Evolutionary conservation across 92 coral and sea anemone species (phyloP).

Genomic region (Virgularia gustaviana): DNA sequence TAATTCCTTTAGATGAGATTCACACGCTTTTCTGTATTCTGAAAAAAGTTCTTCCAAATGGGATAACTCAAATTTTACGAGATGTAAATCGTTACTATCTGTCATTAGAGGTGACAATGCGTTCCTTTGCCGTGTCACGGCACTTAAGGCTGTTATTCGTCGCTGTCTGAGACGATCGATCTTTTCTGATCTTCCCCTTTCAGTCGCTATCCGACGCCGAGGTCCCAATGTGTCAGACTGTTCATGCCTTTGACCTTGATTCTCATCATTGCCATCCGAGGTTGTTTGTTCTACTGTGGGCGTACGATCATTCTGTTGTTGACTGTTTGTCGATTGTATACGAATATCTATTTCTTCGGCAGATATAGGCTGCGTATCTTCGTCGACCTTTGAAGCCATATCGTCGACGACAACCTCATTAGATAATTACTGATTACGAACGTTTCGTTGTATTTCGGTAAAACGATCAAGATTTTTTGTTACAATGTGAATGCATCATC

Average conservation of each 20-base stretch:
- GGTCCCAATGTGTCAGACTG: not conserved
- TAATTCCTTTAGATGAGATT: slow-evolving; percentile 27
- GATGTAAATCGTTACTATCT: slow-evolving; percentile 29
- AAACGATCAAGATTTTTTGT: slow-evolving; percentile 12
- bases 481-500: slow-evolving; percentile 7
- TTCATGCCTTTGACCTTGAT: not conserved
- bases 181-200: slow-evolving; percentile 14
- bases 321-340: slow-evolving; percentile 6
- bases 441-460: not conserved
- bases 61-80: slow-evolving; percentile 47
- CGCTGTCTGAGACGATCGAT: slow-evolving; percentile 44
- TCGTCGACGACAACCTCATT: not conserved
- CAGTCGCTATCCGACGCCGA: slow-evolving; percentile 6
- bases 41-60: slow-evolving; percentile 30
- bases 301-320: not conserved
- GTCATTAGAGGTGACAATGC: slow-evolving; percentile 37
- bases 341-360: not conserved
- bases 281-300: not conserved
- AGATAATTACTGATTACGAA: not conserved
- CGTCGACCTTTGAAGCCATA: not conserved
- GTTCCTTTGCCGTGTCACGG: slow-evolving; percentile 51
- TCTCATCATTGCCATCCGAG: slow-evolving; percentile 3
- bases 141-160: slow-evolving; percentile 41
- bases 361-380: not conserved
- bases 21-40: slow-evolving; percentile 31